Evolutionary conservation across 2,113 vertebrate species (phyloP), one percentile per base, ranked within the genome.

Genomic region (Pedionomus torquatus): DNA sequence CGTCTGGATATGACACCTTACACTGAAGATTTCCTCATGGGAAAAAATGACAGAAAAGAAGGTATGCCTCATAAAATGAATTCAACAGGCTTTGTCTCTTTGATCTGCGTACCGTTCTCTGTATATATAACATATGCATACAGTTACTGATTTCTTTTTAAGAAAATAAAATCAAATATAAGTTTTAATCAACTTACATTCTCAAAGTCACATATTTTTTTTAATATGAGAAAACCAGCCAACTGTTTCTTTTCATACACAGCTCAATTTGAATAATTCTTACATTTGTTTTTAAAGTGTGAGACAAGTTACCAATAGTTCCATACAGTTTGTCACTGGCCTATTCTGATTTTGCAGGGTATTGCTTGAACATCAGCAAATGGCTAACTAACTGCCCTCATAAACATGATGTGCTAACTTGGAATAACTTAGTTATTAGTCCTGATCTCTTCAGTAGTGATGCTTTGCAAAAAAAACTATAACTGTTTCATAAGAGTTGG

Each of bases 21-120:
- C 97, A 99, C 99, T 5, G 99, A 99, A 98, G 99, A 99, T 97
- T 99, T 99, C 98, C 99, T 99, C 39, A 99, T 99, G 99, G 99
- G 99, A 65, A 99, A 99, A 94, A 99, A 98, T 18, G 99, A 99
- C 88, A 98, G 98, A 82, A 99, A 99, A 97, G 99, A 99, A 97
- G 99, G 99, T 99, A 94, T 68, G 84, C 37, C 25, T 87, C 31
- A 7, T 52, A 11, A 66, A 70, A 41, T 30, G 2, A 17, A 75
- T 84, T 26, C 79, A 79, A 20, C 90, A 58, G 81, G 12, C 31
- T 58, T 82, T 84, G 7, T 28, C 16, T 69, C 12, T 78, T 57
- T 26, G 17, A 8, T 68, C 31, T 44, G 28, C 41, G 9, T 33
- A 20, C 25, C 4, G 3, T 17, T 64, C 43, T 9, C 9, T 79